Conservation (phyloP, 2,888 invertebrate species). For the Eilema caniola region DNA sequence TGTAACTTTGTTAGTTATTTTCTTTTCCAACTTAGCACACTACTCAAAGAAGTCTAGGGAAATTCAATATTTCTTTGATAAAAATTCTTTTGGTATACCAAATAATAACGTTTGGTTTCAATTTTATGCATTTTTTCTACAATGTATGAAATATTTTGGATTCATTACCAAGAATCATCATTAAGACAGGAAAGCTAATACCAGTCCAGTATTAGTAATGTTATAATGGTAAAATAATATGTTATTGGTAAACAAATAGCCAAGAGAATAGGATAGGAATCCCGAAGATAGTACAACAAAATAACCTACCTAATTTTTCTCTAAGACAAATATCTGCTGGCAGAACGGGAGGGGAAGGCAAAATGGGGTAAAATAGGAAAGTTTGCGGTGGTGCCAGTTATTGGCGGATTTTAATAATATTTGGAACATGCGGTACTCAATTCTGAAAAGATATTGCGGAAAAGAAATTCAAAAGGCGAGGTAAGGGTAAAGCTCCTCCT, state of each 20-base stretch:
- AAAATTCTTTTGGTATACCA: neutral
- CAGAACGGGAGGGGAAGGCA: neutral
- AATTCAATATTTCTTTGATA: neutral
- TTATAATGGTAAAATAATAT: no score
- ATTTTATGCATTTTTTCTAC: neutral
- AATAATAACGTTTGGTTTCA: no score
- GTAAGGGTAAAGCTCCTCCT: neutral
- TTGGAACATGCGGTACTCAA: constrained; percentile 4
- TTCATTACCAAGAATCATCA: no score
- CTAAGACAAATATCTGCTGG: neutral
- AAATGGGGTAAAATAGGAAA: neutral
- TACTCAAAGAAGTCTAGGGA: neutral
- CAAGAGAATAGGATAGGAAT: neutral
- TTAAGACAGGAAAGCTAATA: no score
- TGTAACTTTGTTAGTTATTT: neutral
- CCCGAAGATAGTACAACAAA: neutral
- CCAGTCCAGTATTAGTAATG: no score
- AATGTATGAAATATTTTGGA: neutral
- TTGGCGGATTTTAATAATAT: constrained; percentile 1
- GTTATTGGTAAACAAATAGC: neutral
- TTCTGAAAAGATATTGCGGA: neutral
- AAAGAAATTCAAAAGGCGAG: neutral
- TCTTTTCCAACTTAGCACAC: neutral
- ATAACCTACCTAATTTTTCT: neutral
- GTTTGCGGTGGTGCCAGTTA: neutral